Conservation (phyloP, 2,888 invertebrate species). For the Ceramica pisi region DNA sequence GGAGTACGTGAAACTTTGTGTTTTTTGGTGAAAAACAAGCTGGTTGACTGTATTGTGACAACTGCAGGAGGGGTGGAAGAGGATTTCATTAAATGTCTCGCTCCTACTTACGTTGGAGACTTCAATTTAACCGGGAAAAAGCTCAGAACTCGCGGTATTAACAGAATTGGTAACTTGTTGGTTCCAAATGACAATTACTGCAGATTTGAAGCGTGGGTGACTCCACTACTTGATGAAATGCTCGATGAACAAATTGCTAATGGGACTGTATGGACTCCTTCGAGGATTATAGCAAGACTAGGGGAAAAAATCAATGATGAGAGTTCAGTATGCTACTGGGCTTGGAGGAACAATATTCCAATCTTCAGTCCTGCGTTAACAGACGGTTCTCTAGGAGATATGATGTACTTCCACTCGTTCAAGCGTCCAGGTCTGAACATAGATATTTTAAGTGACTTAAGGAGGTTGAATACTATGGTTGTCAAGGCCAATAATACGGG, state of each 20-base stretch:
- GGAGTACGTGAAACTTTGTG: constrained; percentile 97
- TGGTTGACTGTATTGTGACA: constrained; percentile 99
- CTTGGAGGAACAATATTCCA: constrained; percentile 98
- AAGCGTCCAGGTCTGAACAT: constrained; percentile 97
- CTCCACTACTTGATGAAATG: constrained; percentile 98
- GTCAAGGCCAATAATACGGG: constrained; percentile 98
- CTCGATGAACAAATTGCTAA: constrained; percentile 95
- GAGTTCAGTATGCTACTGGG: constrained; percentile 99
- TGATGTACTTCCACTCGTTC: constrained; percentile 99
- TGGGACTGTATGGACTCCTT: constrained; percentile 96
- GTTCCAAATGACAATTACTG: constrained; percentile 99
- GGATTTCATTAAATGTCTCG: constrained; percentile 99
- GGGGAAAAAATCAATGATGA: constrained; percentile 97
- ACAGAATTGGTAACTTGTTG: constrained; percentile 96
- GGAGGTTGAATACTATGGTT: constrained; percentile 97
- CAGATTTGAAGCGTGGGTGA: constrained; percentile 99
- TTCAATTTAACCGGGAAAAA: constrained; percentile 95
- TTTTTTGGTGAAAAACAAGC: constrained; percentile 92
- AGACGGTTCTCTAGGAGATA: constrained; percentile 99
- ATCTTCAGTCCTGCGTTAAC: constrained; percentile 99
- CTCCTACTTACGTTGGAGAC: constrained; percentile 98
- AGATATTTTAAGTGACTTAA: constrained; percentile 98
- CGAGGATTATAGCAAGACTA: constrained; percentile 91
- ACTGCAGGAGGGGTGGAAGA: constrained; percentile 99
- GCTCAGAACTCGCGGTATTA: constrained; percentile 96